Percentiles rank a stretch among this genome's conserved stretches.
phyloP scores from a whole-genome alignment of 92 coral and sea anemone genomes.

The Meandrina meandrites region DNA sequence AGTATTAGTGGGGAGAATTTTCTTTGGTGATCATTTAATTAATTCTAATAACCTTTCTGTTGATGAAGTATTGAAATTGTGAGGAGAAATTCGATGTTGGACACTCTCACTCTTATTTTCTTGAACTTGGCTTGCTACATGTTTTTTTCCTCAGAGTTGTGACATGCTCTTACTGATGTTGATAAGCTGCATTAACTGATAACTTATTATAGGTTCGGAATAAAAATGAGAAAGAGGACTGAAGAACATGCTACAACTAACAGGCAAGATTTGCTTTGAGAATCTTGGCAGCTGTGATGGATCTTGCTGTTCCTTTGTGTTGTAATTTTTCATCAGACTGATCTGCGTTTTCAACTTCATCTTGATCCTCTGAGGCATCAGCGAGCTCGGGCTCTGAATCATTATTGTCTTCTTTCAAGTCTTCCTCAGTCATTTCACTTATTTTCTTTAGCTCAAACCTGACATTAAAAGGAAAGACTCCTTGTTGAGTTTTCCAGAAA shows the following conservation, averaged over 20 bases:
- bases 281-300: slow-evolving; percentile 57
- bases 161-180: not conserved
- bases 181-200: not conserved
- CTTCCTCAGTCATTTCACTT: slow-evolving; percentile 72
- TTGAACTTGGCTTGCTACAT: too few relatives aligned
- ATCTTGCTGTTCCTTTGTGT: slow-evolving; percentile 25
- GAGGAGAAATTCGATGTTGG: too few relatives aligned
- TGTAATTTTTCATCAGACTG: not conserved
- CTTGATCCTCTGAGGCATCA: not conserved
- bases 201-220: not conserved
- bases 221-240: not conserved
- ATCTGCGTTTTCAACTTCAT: not conserved
- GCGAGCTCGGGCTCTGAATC: slow-evolving; percentile 9
- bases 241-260: slow-evolving; percentile 23
- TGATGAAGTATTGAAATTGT: too few relatives aligned
- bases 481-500: not conserved
- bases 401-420: slow-evolving; percentile 32
- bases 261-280: slow-evolving; percentile 64
- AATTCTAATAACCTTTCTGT: too few relatives aligned
- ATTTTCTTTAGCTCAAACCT: slow-evolving; percentile 77
- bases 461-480: not conserved
- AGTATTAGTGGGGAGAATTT: too few relatives aligned
- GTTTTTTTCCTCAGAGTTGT: too few relatives aligned
- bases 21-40: too few relatives aligned
- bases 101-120: too few relatives aligned